phyloP scores from a whole-genome alignment of 2,888 invertebrate species.

The Epinotia bilunana region DNA sequence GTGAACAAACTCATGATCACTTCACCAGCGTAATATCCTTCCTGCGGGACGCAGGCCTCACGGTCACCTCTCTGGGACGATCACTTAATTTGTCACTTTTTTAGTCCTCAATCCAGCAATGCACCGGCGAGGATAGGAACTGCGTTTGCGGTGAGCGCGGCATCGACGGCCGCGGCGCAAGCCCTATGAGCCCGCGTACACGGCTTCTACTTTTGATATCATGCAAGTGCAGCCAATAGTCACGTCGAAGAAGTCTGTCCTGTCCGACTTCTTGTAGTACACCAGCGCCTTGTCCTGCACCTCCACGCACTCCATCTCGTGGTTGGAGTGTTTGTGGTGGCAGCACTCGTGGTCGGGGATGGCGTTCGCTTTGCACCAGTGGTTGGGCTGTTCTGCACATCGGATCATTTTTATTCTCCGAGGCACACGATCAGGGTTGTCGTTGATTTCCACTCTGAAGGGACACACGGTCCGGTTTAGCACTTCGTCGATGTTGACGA shows the following conservation, averaged over 20 bases:
- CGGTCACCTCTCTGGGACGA: not conserved
- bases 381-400: constrained; percentile 66
- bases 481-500: constrained; percentile 62
- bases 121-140: constrained; percentile 45
- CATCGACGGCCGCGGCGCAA: constrained; percentile 45
- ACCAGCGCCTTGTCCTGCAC: constrained; percentile 74
- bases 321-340: constrained; percentile 63
- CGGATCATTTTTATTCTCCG: constrained; percentile 71
- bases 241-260: constrained; percentile 58
- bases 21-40: not conserved
- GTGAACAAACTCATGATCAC: constrained; percentile 2
- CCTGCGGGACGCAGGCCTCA: not conserved
- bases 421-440: constrained; percentile 66
- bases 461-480: constrained; percentile 74
- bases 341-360: constrained; percentile 71
- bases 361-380: constrained; percentile 63
- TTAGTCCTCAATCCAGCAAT: constrained; percentile 16
- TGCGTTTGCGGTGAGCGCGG: constrained; percentile 31
- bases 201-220: constrained; percentile 56
- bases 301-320: constrained; percentile 72
- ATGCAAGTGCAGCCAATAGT: constrained; percentile 78
- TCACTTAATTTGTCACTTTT: constrained; percentile 22
- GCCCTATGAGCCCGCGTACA: constrained; percentile 48
- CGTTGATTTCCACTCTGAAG: constrained; percentile 64
- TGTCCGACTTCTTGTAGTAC: constrained; percentile 55